Conservation (phyloP, 2,113 vertebrate genomes). For the Rhinoderma darwinii region DNA sequence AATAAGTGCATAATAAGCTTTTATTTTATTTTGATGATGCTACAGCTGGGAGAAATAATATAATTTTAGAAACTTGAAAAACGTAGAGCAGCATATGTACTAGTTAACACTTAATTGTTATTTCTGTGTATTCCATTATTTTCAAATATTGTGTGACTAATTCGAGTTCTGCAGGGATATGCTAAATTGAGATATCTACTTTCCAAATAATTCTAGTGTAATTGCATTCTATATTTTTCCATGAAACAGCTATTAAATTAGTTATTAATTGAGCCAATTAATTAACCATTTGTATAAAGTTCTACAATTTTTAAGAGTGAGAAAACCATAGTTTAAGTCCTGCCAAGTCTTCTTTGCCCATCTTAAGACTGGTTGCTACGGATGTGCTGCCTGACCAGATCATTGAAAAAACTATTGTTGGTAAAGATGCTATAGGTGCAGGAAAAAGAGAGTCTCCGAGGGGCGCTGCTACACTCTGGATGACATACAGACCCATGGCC, state of each 20-base stretch:
- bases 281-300: background rate
- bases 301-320: too few species aligned
- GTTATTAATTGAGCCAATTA: background rate
- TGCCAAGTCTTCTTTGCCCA: too few species aligned
- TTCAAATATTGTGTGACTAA: background rate
- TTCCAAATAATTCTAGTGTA: background rate
- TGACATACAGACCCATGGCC: too few species aligned
- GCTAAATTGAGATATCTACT: background rate
- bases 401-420: too few species aligned
- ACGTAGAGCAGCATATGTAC: background rate
- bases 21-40: conserved; percentile 21
- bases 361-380: too few species aligned
- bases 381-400: too few species aligned
- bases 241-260: background rate
- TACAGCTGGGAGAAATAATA: conserved; percentile 11
- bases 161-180: background rate
- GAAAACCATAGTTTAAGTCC: too few species aligned
- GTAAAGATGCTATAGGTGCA: too few species aligned
- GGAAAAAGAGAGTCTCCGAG: too few species aligned
- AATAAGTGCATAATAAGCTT: conserved; percentile 2
- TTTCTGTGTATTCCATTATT: background rate
- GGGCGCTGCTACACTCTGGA: too few species aligned
- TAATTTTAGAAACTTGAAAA: background rate
- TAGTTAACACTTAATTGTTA: conserved; percentile 1
- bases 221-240: background rate